phyloP scores from a whole-genome alignment of 2,797 vertebrate species.

The Staurois parvus region DNA sequence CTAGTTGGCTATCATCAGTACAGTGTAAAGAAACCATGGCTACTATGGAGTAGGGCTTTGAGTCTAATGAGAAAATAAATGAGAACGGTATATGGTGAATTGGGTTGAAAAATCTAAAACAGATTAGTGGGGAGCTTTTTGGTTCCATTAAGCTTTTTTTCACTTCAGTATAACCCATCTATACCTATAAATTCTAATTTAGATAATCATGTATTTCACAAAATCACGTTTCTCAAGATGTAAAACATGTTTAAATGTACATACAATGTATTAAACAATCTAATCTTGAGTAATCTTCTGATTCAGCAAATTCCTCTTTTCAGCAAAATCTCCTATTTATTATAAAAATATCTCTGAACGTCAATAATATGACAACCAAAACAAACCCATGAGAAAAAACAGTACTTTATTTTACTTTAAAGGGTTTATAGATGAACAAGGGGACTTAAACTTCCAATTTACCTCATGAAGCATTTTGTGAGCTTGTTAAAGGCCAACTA shows the following conservation, averaged over 20 bases:
- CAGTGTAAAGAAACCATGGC: too few species aligned
- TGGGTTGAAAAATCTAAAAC: too few species aligned
- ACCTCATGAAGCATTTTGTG: slow-evolving; percentile 75
- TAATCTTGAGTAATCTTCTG: background rate
- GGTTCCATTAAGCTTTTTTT: too few species aligned
- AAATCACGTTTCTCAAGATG: background rate
- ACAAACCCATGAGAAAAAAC: slow-evolving; percentile 15
- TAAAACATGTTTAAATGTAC: background rate
- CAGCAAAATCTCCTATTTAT: too few species aligned
- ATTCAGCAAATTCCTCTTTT: background rate
- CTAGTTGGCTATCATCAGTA: too few species aligned
- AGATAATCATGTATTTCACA: background rate
- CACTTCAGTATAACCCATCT: too few species aligned
- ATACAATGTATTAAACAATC: background rate
- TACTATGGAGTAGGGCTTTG: too few species aligned
- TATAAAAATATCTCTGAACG: slow-evolving; percentile 2
- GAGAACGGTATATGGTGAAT: too few species aligned
- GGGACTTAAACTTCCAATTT: slow-evolving; percentile 71
- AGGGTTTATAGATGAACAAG: slow-evolving; percentile 69
- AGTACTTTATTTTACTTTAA: slow-evolving; percentile 48
- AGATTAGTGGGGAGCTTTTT: too few species aligned
- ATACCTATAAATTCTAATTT: too few species aligned
- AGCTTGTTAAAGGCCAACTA: slow-evolving; percentile 77
- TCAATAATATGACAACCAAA: slow-evolving; percentile 43
- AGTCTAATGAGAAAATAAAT: too few species aligned